Evolutionary conservation across 1,140 invertebrate species (phyloP).

Genomic region (Holcopasites calliopsidis): DNA sequence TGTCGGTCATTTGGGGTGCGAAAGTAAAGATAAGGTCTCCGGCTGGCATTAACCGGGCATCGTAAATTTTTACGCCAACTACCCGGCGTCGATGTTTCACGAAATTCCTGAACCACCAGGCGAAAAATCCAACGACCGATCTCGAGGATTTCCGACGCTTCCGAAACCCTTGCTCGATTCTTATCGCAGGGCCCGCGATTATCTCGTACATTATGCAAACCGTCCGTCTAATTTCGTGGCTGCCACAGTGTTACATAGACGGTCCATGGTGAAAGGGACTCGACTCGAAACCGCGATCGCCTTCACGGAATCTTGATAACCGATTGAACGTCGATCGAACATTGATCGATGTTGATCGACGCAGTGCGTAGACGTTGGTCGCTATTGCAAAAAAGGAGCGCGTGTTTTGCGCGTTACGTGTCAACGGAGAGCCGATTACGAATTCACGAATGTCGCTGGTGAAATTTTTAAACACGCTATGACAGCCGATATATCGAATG

Average conservation of each 20-base stretch:
- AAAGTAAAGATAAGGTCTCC: conserved; percentile 59
- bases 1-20: conserved; percentile 63
- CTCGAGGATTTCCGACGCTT: conserved; percentile 12
- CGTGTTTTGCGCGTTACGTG: background rate
- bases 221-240: conserved; percentile 1
- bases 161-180: background rate
- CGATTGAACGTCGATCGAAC: background rate
- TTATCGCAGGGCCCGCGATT: conserved; percentile 34
- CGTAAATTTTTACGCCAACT: conserved; percentile 64
- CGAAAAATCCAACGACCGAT: conserved; percentile 45
- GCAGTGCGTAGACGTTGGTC: background rate
- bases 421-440: background rate
- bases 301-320: background rate
- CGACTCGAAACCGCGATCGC: background rate
- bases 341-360: background rate
- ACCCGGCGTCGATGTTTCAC: conserved; percentile 54
- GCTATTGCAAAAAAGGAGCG: background rate
- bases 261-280: background rate
- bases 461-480: background rate
- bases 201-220: conserved; percentile 44
- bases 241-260: background rate
- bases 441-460: background rate
- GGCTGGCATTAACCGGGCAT: conserved; percentile 16
- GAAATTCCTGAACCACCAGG: conserved; percentile 39
- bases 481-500: too few relatives aligned